Percentiles rank a stretch among this genome's conserved stretches.
These are phyloP conservation scores for Diarsia mendica DNA, from an alignment of 2,888 invertebrate species.

Conservation along the genomic window DNA sequence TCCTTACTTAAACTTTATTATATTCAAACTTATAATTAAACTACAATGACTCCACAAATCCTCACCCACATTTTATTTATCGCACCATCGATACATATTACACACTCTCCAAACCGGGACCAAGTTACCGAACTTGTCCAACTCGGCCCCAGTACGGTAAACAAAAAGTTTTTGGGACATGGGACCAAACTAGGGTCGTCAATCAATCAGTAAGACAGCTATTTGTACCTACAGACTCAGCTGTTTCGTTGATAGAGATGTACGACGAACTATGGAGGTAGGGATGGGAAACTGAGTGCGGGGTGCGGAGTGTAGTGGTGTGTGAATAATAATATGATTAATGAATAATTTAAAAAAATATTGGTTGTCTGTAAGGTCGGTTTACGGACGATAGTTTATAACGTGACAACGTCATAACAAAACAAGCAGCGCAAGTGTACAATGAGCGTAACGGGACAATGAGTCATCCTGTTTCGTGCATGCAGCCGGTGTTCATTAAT, in stretches of 20 bases:
- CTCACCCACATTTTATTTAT: conserved; percentile 43
- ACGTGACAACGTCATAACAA: too few relatives aligned
- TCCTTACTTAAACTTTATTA: background rate
- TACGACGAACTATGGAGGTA: conserved; percentile 19
- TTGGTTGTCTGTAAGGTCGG: too few relatives aligned
- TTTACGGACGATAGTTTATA: too few relatives aligned
- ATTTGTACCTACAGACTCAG: conserved; percentile 71
- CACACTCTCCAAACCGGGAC: conserved; percentile 41
- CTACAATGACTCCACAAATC: conserved; percentile 41
- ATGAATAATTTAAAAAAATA: too few relatives aligned
- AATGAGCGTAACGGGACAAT: too few relatives aligned
- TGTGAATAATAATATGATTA: too few relatives aligned
- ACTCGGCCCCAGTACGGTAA: conserved; percentile 69
- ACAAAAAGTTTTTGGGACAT: conserved; percentile 80
- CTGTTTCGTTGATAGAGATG: conserved; percentile 45
- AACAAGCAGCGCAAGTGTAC: too few relatives aligned
- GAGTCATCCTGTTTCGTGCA: too few relatives aligned
- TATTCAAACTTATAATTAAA: conserved; percentile 13
- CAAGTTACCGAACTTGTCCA: conserved; percentile 69
- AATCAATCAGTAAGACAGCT: conserved; percentile 78
- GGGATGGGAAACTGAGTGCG: too few relatives aligned
- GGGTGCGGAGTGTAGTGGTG: too few relatives aligned
- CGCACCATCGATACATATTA: conserved; percentile 61
- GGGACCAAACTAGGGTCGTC: conserved; percentile 76
- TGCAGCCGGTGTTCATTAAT: too few relatives aligned